Evolutionary conservation across 2,888 invertebrate genomes (phyloP).

Genomic region (Celastrina argiolus): DNA sequence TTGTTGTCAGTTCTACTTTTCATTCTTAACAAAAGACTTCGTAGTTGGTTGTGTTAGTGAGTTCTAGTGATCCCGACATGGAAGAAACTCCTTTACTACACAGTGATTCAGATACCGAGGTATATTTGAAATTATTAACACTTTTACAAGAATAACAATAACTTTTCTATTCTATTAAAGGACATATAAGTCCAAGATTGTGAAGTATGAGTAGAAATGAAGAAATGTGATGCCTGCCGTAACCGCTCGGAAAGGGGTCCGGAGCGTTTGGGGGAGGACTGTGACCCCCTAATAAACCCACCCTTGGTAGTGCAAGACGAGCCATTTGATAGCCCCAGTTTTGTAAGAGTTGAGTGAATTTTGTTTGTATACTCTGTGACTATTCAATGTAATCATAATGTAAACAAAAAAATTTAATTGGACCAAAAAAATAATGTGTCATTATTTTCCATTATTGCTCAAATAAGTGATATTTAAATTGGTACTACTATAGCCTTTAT

Average conservation of each 20-base stretch:
- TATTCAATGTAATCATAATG: too few species aligned
- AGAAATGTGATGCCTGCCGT: constrained; percentile 65
- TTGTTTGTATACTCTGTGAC: constrained; percentile 43
- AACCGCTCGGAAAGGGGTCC: constrained; percentile 57
- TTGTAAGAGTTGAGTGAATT: constrained; percentile 53
- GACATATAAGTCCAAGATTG: constrained; percentile 62
- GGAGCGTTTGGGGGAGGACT: constrained; percentile 47
- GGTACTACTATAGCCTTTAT: too few species aligned
- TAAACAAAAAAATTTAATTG: too few species aligned
- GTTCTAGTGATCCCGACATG: constrained; percentile 39
- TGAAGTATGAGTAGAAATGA: constrained; percentile 74
- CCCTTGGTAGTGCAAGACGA: constrained; percentile 60
- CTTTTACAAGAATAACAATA: neutral
- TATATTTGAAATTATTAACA: constrained; percentile 33
- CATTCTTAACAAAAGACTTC: constrained; percentile 28
- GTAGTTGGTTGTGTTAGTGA: neutral
- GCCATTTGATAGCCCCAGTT: constrained; percentile 54
- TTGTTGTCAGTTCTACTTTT: too few species aligned
- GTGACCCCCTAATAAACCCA: constrained; percentile 60
- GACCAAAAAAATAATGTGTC: too few species aligned
- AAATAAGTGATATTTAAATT: too few species aligned
- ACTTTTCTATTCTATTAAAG: constrained; percentile 40
- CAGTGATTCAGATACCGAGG: constrained; percentile 56
- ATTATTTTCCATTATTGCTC: too few species aligned
- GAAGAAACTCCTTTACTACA: constrained; percentile 48